These are phyloP conservation scores for Cheilosia vulpina DNA, from an alignment of 2,888 invertebrate genomes.

Conservation along the genomic window DNA sequence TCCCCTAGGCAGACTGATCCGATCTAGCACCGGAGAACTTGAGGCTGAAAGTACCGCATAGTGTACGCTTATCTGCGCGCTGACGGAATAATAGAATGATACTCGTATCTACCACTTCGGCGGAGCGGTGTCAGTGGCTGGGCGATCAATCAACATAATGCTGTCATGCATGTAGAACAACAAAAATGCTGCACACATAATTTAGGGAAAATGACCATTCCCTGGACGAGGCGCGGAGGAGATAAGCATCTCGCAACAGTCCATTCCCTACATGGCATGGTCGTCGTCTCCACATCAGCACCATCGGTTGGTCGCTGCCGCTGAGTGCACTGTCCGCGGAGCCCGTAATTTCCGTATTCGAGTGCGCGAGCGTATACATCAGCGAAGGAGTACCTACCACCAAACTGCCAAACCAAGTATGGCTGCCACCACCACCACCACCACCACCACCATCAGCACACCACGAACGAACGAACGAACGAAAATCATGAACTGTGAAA, in stretches of 20 bases:
- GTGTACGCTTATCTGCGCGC: slow-evolving; percentile 19
- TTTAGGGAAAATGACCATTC: slow-evolving; percentile 74
- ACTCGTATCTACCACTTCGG: slow-evolving; percentile 24
- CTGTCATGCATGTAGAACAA: slow-evolving; percentile 75
- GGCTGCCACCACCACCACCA: slow-evolving; percentile 24
- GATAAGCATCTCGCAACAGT: slow-evolving; percentile 69
- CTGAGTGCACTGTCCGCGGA: slow-evolving; percentile 55
- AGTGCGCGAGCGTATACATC: slow-evolving; percentile 29
- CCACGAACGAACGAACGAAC: slow-evolving; percentile 51
- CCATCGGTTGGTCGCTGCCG: slow-evolving; percentile 7
- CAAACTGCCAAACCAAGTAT: slow-evolving; percentile 34
- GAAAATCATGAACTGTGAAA: slow-evolving; percentile 74
- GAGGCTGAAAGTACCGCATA: slow-evolving; percentile 26
- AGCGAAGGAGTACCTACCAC: slow-evolving; percentile 21
- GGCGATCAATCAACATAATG: slow-evolving; percentile 74
- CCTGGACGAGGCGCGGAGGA: slow-evolving; percentile 52
- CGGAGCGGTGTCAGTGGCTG: slow-evolving; percentile 62
- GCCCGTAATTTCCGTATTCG: slow-evolving; percentile 64
- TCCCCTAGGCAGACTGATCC: slow-evolving; percentile 23
- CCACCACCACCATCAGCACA: slow-evolving; percentile 16
- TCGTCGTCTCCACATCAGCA: slow-evolving; percentile 25
- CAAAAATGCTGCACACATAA: slow-evolving; percentile 74
- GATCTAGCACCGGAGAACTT: slow-evolving; percentile 27
- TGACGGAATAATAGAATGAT: slow-evolving; percentile 60
- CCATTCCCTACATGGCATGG: slow-evolving; percentile 68